Evolutionary conservation across 64 coral and sea anemone genomes (phyloP).

Genomic region (Montipora sp.): DNA sequence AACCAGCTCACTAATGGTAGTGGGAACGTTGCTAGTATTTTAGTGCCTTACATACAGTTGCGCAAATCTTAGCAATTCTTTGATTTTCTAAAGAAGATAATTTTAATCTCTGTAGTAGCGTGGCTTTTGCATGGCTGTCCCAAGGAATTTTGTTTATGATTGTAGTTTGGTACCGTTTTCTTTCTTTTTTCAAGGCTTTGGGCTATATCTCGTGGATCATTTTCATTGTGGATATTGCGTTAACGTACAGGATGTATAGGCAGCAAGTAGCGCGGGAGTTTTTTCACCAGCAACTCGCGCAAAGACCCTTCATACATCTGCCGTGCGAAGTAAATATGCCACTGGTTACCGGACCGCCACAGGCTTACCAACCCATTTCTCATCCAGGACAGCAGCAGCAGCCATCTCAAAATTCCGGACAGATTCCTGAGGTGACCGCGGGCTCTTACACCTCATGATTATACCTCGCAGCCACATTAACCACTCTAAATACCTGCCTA

Average conservation of each 20-base stretch:
- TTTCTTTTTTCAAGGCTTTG: not conserved
- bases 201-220: slow-evolving; percentile 25
- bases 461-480: not conserved
- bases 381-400: slow-evolving; percentile 22
- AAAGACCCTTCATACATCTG: not conserved
- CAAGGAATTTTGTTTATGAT: no score
- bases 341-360: not conserved
- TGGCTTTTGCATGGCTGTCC: not conserved
- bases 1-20: no score
- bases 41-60: no score
- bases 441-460: not conserved
- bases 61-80: no score
- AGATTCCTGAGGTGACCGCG: not conserved
- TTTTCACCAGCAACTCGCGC: not conserved
- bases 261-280: not conserved
- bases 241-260: not conserved
- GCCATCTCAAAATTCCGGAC: slow-evolving; percentile 18
- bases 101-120: no score
- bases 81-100: no score
- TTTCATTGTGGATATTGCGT: not conserved
- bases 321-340: slow-evolving; percentile 2
- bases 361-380: not conserved
- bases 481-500: not conserved
- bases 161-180: not conserved
- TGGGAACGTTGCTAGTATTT: no score